Evolutionary conservation across 2,113 vertebrate genomes (phyloP).

Genomic region (Holacanthus passer): DNA sequence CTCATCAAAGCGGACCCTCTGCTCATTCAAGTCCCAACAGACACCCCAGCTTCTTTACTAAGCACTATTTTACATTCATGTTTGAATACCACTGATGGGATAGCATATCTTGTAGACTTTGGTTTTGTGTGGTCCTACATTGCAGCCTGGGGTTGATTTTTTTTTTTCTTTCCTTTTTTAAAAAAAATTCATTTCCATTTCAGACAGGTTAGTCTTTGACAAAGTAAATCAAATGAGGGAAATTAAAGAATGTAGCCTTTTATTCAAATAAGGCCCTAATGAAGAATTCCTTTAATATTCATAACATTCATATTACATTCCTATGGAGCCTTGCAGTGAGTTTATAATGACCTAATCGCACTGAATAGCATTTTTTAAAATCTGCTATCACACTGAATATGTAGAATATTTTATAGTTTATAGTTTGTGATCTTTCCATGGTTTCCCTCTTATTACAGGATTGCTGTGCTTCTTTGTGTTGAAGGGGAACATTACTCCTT

Average conservation of each 20-base stretch:
- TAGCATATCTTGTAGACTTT: constrained; percentile 75
- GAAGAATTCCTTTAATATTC: constrained; percentile 52
- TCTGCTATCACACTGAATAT: constrained; percentile 14
- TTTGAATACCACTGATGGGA: constrained; percentile 76
- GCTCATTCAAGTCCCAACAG: constrained; percentile 80
- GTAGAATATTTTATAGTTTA: constrained; percentile 41
- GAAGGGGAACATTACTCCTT: constrained; percentile 27
- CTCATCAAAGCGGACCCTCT: constrained; percentile 83
- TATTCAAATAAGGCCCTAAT: constrained; percentile 45
- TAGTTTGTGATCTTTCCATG: constrained; percentile 38
- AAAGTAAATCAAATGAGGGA: constrained; percentile 51
- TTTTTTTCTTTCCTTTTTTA: constrained; percentile 5
- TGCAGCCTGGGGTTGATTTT: constrained; percentile 63
- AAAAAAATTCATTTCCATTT: constrained; percentile 49
- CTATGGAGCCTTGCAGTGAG: constrained; percentile 8
- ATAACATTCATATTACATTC: constrained; percentile 50
- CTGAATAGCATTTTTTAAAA: background rate
- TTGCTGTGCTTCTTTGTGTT: constrained; percentile 40
- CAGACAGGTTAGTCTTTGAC: constrained; percentile 58
- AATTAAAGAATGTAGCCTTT: constrained; percentile 44
- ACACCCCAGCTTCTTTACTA: constrained; percentile 77
- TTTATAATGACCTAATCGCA: constrained; percentile 17
- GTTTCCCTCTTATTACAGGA: constrained; percentile 17
- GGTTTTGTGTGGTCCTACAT: constrained; percentile 77
- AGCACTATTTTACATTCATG: constrained; percentile 80